These are phyloP conservation scores for Rugalucina vietnamica DNA, from an alignment of 2,888 invertebrate species.

Conservation along the genomic window DNA sequence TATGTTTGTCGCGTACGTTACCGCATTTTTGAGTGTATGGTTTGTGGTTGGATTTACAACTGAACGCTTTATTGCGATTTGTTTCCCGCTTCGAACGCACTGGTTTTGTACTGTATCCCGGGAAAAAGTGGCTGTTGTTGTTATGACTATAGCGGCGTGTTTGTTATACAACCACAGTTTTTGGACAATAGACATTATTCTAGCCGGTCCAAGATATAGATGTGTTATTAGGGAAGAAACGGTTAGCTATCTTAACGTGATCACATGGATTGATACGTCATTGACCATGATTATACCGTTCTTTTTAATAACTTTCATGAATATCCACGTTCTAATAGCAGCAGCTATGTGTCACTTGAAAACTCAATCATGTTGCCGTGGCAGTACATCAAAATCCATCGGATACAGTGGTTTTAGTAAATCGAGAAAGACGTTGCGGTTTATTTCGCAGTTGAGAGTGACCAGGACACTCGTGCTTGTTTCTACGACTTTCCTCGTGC, in stretches of 20 bases:
- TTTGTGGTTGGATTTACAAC: constrained; percentile 93
- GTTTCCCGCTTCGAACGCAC: constrained; percentile 88
- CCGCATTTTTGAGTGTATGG: constrained; percentile 92
- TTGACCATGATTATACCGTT: constrained; percentile 75
- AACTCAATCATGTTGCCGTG: constrained; percentile 23
- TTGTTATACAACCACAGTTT: constrained; percentile 70
- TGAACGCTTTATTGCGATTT: constrained; percentile 92
- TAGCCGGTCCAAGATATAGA: constrained; percentile 13
- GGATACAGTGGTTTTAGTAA: constrained; percentile 19
- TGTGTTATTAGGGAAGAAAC: constrained; percentile 56
- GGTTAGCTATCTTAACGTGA: constrained; percentile 52
- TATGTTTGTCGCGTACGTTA: constrained; percentile 85
- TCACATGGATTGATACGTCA: constrained; percentile 71
- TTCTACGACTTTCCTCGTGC: constrained; percentile 74
- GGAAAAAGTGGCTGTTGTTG: constrained; percentile 65
- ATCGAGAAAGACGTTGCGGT: constrained; percentile 17
- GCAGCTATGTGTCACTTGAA: constrained; percentile 48
- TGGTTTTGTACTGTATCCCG: constrained; percentile 67
- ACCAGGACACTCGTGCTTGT: constrained; percentile 74
- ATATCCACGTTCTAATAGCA: constrained; percentile 41
- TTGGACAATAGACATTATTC: constrained; percentile 65
- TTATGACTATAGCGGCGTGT: constrained; percentile 53
- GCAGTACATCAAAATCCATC: too few species aligned
- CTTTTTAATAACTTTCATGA: constrained; percentile 64
- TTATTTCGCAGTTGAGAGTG: constrained; percentile 66